Base-by-base conservation (phyloP, 2,113 vertebrate genomes). In the Psilopogon haemacephalus region DNA sequence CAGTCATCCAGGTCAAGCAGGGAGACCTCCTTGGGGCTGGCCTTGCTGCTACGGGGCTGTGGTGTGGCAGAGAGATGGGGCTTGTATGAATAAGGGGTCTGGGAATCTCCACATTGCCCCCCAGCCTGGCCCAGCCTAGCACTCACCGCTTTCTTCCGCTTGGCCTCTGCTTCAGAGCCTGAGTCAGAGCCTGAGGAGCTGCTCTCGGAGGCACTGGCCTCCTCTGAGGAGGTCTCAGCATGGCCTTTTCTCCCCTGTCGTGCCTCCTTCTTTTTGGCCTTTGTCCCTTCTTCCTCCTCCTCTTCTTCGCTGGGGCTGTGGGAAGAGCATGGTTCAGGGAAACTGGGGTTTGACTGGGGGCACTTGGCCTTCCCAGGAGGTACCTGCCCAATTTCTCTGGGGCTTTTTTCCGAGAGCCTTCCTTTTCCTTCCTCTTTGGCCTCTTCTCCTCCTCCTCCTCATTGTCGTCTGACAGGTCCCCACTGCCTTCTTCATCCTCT, bases 1-100 rank as follows among this genome's bases (percentile, higher is more conserved):
- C 99, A 99, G 74, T 99, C 99, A 83, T 99, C 99, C 28, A 99
- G 97, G 91, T 99, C 99, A 1, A 99, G 98, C 69, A 99, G 96
- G 68, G 99, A 99, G 97, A 99, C 98, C 96, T 99, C 99, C 94
- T 98, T 98, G 93, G 98, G 89, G 79, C 97, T 40, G 1, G 97
- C 96, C 94, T 98, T 99, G 65, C 97, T 95, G 33, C 92, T 95
- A 54, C 93, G 73, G 58, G 88, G 84, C 98, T 98, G 83, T n/a
- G 62, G 88, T 5, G 42, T 16, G 55, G 42, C 27, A 48, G 38
- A 86, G 52, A 75, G 30, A 52, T 4, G 4, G 33, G 37, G 6
- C 3, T 12, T 1, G 7, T 55, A 37, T 84, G 35, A 81, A 14
- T 6, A 38, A 3, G 21, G 12, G 19, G 2, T 8, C 27, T 24